These are phyloP conservation scores for Cryptus viduatorius DNA, from an alignment of 2,888 invertebrate genomes.

Conservation along the genomic window DNA sequence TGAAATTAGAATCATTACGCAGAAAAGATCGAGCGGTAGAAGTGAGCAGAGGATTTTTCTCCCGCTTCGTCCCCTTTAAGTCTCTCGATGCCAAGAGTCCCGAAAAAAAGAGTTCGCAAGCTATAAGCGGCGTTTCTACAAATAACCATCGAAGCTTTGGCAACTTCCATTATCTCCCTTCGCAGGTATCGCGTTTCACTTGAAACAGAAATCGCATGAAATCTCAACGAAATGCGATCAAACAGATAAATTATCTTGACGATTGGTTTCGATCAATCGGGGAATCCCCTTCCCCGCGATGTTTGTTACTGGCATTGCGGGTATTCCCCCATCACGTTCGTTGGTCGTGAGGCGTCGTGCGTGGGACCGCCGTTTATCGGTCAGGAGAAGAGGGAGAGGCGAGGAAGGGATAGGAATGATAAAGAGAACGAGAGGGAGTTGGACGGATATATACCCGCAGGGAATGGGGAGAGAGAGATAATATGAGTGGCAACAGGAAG, in stretches of 20 bases:
- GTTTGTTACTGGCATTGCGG: background rate
- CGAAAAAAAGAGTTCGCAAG: background rate
- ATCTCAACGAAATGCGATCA: too few species aligned
- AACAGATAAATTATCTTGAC: too few species aligned
- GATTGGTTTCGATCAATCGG: too few species aligned
- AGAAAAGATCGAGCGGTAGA: background rate
- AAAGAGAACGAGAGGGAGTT: conserved; percentile 60
- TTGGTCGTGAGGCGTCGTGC: conserved; percentile 72
- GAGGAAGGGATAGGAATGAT: conserved; percentile 63
- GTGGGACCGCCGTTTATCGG: conserved; percentile 56
- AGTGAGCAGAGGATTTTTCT: background rate
- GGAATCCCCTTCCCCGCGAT: background rate
- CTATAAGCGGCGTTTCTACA: background rate
- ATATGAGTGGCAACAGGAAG: conserved; percentile 63
- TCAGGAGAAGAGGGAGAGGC: conserved; percentile 61
- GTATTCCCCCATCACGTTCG: conserved; percentile 73
- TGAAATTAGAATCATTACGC: background rate
- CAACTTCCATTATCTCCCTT: too few species aligned
- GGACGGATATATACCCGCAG: conserved; percentile 12
- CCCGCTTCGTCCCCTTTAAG: background rate
- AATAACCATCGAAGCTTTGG: background rate
- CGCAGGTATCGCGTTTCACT: too few species aligned
- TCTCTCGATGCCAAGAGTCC: background rate
- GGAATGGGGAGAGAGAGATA: conserved; percentile 39
- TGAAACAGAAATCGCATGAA: too few species aligned